Conservation (phyloP, 2,113 vertebrate species). For the Rhynchopsitta pachyrhyncha region DNA sequence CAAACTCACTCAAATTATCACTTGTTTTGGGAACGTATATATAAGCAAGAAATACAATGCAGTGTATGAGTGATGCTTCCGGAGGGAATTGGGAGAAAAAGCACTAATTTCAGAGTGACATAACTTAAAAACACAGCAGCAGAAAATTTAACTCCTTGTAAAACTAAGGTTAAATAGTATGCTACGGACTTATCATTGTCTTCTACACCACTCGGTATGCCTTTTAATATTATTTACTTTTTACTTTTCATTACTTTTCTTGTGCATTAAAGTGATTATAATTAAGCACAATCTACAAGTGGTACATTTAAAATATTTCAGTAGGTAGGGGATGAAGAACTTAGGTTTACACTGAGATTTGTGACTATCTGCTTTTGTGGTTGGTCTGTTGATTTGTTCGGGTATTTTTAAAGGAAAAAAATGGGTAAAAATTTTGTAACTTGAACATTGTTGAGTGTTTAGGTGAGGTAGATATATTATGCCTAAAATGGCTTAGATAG, state of each 20-base stretch:
- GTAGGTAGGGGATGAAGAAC: background rate
- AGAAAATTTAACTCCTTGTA: background rate
- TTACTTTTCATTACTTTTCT: background rate
- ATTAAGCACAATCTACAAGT: background rate
- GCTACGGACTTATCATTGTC: background rate
- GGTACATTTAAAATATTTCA: background rate
- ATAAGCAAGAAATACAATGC: too few relatives aligned
- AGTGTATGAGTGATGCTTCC: background rate
- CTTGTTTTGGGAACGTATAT: fast-evolving
- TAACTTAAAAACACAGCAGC: background rate
- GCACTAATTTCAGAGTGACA: background rate
- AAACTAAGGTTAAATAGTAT: background rate
- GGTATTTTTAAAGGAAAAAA: background rate
- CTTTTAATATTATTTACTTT: background rate
- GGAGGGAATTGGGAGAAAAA: background rate
- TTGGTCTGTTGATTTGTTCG: background rate
- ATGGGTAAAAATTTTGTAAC: background rate
- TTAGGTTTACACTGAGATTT: background rate
- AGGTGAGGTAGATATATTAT: background rate
- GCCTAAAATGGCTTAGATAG: background rate
- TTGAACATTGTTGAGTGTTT: background rate
- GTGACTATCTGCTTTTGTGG: background rate
- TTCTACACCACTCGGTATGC: background rate
- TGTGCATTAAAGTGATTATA: background rate
- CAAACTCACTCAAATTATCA: background rate